These are phyloP conservation scores for Hoplostethus atlanticus DNA, from an alignment of 2,797 vertebrate species.

Conservation along the genomic window DNA sequence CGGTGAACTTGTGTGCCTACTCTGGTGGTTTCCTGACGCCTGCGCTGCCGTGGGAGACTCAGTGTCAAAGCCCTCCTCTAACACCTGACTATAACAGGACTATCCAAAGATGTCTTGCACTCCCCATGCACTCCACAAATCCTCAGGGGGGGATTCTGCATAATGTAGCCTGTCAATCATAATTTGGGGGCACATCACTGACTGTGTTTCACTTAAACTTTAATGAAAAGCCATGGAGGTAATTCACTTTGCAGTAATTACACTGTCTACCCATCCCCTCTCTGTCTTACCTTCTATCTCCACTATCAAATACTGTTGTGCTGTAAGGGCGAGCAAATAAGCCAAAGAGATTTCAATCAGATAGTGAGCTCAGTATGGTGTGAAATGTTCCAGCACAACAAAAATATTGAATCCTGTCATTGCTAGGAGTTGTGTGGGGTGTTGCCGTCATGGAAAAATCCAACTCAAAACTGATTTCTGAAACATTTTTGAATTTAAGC, in stretches of 20 bases:
- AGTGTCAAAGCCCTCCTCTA: constrained; percentile 44
- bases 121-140: constrained; percentile 51
- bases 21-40: no score
- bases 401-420: background rate
- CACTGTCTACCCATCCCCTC: constrained; percentile 42
- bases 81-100: constrained; percentile 57
- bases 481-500: no score
- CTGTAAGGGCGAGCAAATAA: constrained; percentile 10
- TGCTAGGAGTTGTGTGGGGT: background rate
- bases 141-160: constrained; percentile 48
- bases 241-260: constrained; percentile 68
- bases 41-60: constrained; percentile 6
- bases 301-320: constrained; percentile 9
- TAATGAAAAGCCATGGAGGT: constrained; percentile 67
- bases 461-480: no score
- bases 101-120: constrained; percentile 68
- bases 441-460: no score
- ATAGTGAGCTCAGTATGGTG: constrained; percentile 5
- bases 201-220: constrained; percentile 59
- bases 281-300: constrained; percentile 42
- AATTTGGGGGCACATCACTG: constrained; percentile 63
- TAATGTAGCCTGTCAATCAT: constrained; percentile 69
- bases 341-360: constrained; percentile 19
- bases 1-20: no score
- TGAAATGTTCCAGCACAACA: constrained; percentile 11